A percentile compares a stretch with the other conserved stretches of the same genome.
These are phyloP conservation scores for Elymnias hypermnestra DNA, from an alignment of 1,140 invertebrate species.

Conservation along the genomic window DNA sequence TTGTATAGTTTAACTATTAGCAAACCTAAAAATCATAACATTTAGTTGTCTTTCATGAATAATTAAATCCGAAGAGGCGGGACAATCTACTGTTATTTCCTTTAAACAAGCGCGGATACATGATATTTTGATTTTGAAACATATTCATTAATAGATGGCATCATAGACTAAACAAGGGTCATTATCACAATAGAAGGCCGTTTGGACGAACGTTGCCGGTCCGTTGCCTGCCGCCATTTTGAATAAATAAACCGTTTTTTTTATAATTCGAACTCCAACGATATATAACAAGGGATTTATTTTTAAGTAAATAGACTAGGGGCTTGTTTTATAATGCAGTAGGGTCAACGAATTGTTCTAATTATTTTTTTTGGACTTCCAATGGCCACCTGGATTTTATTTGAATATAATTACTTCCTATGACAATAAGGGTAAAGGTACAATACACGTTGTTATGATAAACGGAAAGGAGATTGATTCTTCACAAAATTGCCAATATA, in stretches of 20 bases:
- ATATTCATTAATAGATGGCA: slow-evolving; percentile 32
- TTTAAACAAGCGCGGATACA: too few species aligned
- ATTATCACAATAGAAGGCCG: slow-evolving; percentile 39
- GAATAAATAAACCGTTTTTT: neutral
- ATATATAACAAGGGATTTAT: slow-evolving; percentile 6
- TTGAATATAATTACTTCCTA: slow-evolving; percentile 24
- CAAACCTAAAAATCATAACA: too few species aligned
- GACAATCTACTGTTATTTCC: too few species aligned
- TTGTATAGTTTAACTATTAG: too few species aligned
- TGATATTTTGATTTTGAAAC: neutral
- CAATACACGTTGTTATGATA: too few species aligned
- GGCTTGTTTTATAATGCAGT: slow-evolving; percentile 22
- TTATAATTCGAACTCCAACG: slow-evolving; percentile 5
- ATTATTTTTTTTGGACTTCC: slow-evolving; percentile 19
- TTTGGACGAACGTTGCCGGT: slow-evolving; percentile 23
- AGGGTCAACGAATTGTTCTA: slow-evolving; percentile 28
- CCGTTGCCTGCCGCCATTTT: slow-evolving; percentile 5
- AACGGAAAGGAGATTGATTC: too few species aligned
- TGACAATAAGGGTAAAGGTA: too few species aligned
- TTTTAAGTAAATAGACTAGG: slow-evolving; percentile 25
- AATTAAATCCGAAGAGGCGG: too few species aligned
- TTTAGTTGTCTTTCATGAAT: too few species aligned
- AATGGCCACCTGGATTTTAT: slow-evolving; percentile 26
- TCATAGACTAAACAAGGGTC: slow-evolving; percentile 27
- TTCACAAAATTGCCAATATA: too few species aligned